Percentiles rank a stretch among this genome's conserved stretches.
These are phyloP conservation scores for Drosophila pachea DNA, from an alignment of 1,140 invertebrate genomes.

Conservation along the genomic window DNA sequence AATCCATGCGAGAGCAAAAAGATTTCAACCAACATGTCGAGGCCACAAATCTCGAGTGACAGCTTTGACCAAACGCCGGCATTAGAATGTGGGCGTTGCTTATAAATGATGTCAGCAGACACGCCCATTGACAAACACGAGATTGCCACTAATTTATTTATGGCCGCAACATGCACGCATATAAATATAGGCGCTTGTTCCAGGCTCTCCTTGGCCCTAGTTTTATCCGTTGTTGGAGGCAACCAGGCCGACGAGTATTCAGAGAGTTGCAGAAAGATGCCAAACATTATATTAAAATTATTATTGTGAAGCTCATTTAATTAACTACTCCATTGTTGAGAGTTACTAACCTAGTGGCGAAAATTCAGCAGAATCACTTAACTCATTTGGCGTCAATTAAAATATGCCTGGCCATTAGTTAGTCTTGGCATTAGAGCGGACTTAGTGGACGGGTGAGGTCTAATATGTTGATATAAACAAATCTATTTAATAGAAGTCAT, in stretches of 20 bases:
- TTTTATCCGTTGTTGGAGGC: not conserved
- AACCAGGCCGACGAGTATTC: too few species aligned
- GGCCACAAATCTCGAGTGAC: slow-evolving; percentile 62
- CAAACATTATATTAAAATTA: too few species aligned
- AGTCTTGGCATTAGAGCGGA: not conserved
- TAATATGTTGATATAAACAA: slow-evolving; percentile 7
- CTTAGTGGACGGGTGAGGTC: not conserved
- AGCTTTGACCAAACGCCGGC: slow-evolving; percentile 33
- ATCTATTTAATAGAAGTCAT: slow-evolving; percentile 15
- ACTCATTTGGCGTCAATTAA: not conserved
- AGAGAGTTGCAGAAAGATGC: too few species aligned
- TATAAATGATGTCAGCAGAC: slow-evolving; percentile 57
- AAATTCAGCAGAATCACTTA: too few species aligned
- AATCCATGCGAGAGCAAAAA: slow-evolving; percentile 30
- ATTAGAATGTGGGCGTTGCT: slow-evolving; percentile 44
- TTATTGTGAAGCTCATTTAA: too few species aligned
- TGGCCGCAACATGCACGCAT: slow-evolving; percentile 41
- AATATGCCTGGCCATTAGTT: slow-evolving; percentile 5
- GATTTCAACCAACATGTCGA: slow-evolving; percentile 58
- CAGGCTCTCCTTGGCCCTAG: not conserved
- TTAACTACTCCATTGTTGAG: too few species aligned
- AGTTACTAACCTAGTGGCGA: not conserved
- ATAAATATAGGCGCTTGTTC: slow-evolving; percentile 19
- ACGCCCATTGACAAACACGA: slow-evolving; percentile 60
- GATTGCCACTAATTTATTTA: slow-evolving; percentile 67